Evolutionary conservation across 2,797 vertebrate species (phyloP).

Genomic region (Acrocephalus scirpaceus): DNA sequence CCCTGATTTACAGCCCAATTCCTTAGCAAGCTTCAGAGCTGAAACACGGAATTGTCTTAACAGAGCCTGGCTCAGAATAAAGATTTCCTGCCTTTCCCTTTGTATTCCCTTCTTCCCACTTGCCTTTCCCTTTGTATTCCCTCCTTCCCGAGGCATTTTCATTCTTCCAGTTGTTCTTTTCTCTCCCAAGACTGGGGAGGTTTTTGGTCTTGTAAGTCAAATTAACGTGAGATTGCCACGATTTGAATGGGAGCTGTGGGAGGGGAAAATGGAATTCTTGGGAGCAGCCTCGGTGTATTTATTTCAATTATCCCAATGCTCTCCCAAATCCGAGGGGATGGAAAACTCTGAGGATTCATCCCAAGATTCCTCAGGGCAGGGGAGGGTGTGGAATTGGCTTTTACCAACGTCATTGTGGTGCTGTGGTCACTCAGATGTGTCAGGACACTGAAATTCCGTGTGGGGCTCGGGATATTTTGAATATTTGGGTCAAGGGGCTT

Average conservation of each 20-base stretch:
- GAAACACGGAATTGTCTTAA: not conserved
- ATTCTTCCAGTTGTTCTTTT: not conserved
- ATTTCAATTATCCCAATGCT: fast-evolving
- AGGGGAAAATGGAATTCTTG: not conserved
- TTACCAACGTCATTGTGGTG: not conserved
- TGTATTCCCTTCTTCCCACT: not conserved
- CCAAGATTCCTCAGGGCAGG: not conserved
- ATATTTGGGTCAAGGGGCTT: not conserved
- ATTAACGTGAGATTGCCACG: not conserved
- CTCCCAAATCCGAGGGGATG: not conserved
- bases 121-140: not conserved
- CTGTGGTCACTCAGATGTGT: not conserved
- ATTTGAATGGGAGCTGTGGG: constrained; percentile 1
- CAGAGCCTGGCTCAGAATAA: not conserved
- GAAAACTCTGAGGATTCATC: not conserved
- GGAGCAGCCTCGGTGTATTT: not conserved
- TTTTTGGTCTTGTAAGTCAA: not conserved
- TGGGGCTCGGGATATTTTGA: not conserved
- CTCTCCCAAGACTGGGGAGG: not conserved
- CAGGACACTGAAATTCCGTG: fast-evolving
- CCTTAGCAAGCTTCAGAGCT: not conserved
- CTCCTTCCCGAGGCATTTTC: not conserved
- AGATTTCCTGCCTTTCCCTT: not conserved
- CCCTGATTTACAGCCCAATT: not conserved
- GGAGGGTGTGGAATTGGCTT: not conserved